phyloP scores from a whole-genome alignment of 2,888 invertebrate species.

The Acanthoscelides obtectus region DNA sequence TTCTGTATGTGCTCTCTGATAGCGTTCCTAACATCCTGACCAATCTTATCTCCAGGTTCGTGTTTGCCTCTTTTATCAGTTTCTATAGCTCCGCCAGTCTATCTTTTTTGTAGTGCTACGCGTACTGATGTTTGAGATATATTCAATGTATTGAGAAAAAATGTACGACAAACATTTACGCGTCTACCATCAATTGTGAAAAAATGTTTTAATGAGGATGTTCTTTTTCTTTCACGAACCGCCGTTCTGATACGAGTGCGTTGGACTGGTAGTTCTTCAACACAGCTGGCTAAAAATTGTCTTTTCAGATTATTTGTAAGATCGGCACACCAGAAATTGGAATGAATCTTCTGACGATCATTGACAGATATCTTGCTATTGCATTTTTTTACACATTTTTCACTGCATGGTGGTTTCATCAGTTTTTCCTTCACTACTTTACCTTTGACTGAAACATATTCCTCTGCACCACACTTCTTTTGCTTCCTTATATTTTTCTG shows the following conservation, averaged over 20 bases:
- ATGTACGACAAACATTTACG: not conserved
- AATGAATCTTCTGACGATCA: not conserved
- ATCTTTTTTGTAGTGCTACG: not conserved
- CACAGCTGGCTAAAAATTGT: not conserved
- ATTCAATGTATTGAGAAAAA: not conserved
- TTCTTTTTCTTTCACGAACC: not conserved
- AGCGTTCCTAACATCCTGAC: not conserved
- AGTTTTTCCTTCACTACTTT: not conserved
- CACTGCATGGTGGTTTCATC: not conserved
- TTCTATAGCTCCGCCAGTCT: not conserved
- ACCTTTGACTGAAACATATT: not conserved
- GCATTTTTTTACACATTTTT: not conserved
- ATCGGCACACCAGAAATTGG: not conserved
- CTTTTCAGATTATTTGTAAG: not conserved
- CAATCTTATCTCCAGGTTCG: not conserved
- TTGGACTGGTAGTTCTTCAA: not conserved
- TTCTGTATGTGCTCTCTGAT: constrained; percentile 1
- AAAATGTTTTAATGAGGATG: not conserved
- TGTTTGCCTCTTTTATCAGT: not conserved
- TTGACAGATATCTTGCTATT: not conserved
- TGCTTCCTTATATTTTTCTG: not conserved
- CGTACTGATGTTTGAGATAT: not conserved
- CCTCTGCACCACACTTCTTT: not conserved
- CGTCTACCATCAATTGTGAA: not conserved
- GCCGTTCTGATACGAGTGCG: not conserved